These are phyloP conservation scores for Cheilinus undulatus DNA, from an alignment of 2,113 vertebrate genomes.

Conservation along the genomic window DNA sequence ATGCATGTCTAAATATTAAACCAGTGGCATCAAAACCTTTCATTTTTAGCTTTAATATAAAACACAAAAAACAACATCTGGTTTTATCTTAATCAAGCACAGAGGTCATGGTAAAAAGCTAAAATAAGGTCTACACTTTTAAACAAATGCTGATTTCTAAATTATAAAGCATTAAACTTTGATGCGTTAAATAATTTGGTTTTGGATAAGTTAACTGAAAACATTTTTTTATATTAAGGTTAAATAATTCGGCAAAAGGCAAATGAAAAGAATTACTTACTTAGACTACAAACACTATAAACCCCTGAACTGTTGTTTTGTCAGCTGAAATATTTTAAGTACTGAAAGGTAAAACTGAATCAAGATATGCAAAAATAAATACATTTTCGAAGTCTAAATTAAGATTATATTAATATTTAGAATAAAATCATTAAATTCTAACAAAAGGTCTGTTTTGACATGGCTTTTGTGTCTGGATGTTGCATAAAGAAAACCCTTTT, in stretches of 20 bases:
- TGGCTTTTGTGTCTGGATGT: slow-evolving; percentile 11
- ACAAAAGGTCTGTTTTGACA: not conserved
- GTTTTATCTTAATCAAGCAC: too few relatives aligned
- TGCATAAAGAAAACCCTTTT: not conserved
- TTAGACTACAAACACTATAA: not conserved
- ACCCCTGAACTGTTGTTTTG: not conserved
- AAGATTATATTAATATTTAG: not conserved
- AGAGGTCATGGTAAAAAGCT: slow-evolving; percentile 4
- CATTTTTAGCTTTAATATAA: too few relatives aligned
- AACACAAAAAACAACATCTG: too few relatives aligned
- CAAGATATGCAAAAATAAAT: not conserved
- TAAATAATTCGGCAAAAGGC: slow-evolving; percentile 8
- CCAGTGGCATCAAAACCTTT: too few relatives aligned
- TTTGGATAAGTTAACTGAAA: not conserved
- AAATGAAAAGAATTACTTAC: slow-evolving; percentile 1
- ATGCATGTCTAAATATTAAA: too few relatives aligned
- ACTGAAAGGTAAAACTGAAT: slow-evolving; percentile 4
- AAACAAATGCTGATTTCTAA: not conserved
- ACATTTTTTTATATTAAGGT: not conserved
- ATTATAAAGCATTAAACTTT: not conserved
- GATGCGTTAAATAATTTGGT: not conserved
- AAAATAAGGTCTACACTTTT: not conserved
- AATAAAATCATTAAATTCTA: slow-evolving; percentile 2
- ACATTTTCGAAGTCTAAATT: not conserved
- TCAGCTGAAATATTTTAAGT: slow-evolving; percentile 9